Percentiles rank a stretch among this genome's conserved stretches.
phyloP scores from a whole-genome alignment of 2,113 vertebrate species.

The Thalassarche chlororhynchos region DNA sequence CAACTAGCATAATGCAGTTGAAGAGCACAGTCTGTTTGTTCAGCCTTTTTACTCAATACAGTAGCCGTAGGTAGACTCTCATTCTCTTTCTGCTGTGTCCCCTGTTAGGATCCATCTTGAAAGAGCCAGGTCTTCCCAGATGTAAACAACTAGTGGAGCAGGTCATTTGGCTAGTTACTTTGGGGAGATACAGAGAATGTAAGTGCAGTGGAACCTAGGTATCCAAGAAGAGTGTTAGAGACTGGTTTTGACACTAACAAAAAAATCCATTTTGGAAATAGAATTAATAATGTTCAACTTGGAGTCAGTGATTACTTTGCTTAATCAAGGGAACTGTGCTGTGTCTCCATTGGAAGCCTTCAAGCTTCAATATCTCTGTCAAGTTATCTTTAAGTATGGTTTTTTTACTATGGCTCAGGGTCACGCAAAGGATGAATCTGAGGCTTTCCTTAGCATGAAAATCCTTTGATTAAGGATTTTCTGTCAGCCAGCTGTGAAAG shows the following conservation, averaged over 20 bases:
- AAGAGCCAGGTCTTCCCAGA: not conserved
- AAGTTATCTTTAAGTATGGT: not conserved
- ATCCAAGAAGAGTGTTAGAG: not conserved
- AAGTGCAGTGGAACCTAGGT: not conserved
- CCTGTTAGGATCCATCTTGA: not conserved
- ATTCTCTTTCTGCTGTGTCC: not conserved
- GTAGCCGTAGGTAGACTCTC: not conserved
- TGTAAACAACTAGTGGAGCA: not conserved
- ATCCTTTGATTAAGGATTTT: not conserved
- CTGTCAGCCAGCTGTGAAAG: not conserved
- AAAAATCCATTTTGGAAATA: not conserved
- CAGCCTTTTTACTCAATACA: not conserved
- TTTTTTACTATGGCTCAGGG: not conserved
- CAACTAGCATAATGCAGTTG: not conserved
- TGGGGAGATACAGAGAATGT: not conserved
- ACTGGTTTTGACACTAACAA: not conserved
- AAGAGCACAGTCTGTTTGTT: not conserved
- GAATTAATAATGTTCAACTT: not conserved
- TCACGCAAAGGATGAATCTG: not conserved
- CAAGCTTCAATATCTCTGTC: not conserved
- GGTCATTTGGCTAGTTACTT: not conserved
- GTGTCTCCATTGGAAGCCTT: not conserved
- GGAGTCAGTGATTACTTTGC: not conserved
- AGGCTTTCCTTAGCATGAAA: not conserved
- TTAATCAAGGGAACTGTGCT: not conserved